A percentile compares a stretch with the other conserved stretches of the same genome.
Conservation (phyloP, 2,888 invertebrate genomes). For the Coenonympha arcania region DNA sequence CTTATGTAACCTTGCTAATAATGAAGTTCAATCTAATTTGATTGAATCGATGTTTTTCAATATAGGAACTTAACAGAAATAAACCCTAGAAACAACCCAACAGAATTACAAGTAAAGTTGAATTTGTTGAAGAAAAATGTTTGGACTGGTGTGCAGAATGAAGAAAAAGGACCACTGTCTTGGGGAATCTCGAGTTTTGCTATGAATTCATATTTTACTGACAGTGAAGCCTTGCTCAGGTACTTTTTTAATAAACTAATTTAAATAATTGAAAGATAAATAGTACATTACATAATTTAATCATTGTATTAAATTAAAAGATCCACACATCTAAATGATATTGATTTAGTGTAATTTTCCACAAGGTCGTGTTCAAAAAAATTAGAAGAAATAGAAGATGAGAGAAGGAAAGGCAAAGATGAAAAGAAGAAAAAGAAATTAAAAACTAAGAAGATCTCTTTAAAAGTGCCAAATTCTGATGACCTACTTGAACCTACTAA, state of each 20-base stretch:
- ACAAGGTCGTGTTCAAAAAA: constrained; percentile 79
- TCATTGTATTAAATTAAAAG: too few species aligned
- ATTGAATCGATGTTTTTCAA: too few species aligned
- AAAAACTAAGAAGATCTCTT: constrained; percentile 58
- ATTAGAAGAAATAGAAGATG: constrained; percentile 67
- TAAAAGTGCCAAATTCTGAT: constrained; percentile 61
- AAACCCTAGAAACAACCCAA: constrained; percentile 60
- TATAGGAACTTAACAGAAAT: constrained; percentile 54
- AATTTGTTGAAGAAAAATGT: constrained; percentile 80
- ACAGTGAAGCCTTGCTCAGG: constrained; percentile 76
- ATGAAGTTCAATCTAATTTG: too few species aligned
- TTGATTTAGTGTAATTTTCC: too few species aligned
- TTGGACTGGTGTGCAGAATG: constrained; percentile 78
- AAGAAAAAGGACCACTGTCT: constrained; percentile 75
- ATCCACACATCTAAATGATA: too few species aligned
- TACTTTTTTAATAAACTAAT: constrained; percentile 32
- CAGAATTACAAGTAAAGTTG: constrained; percentile 79
- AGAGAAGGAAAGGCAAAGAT: constrained; percentile 54
- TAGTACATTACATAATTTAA: too few species aligned
- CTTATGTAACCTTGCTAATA: neutral
- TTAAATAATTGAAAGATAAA: too few species aligned
- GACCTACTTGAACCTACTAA: constrained; percentile 53
- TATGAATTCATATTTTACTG: constrained; percentile 69
- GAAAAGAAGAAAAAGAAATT: constrained; percentile 68
- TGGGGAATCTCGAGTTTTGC: constrained; percentile 79